Percentiles rank a stretch among this genome's conserved stretches.
These are phyloP conservation scores for Heterotilapia buettikoferi DNA, from an alignment of 2,113 vertebrate genomes.

Conservation along the genomic window DNA sequence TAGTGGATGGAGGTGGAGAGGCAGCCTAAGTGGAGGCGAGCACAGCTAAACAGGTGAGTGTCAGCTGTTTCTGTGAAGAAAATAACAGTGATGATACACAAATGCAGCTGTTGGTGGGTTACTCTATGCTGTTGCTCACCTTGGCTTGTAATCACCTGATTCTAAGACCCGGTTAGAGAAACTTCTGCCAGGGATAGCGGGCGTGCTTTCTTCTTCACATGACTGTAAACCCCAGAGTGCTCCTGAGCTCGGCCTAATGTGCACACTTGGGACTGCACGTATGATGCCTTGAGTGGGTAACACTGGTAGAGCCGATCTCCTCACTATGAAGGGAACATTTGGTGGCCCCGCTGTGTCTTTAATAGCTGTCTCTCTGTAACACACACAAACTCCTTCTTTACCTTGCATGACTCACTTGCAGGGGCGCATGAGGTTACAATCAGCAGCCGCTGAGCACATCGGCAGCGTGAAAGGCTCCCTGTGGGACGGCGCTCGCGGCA, in stretches of 20 bases:
- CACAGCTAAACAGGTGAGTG: not conserved
- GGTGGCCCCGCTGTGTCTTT: not conserved
- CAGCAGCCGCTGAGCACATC: conserved; percentile 32
- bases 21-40: not conserved
- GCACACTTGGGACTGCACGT: not conserved
- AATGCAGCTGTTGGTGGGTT: not conserved
- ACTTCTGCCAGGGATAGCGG: not conserved
- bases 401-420: conserved; percentile 35
- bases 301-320: not conserved
- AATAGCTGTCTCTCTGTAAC: not conserved
- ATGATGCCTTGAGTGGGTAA: not conserved
- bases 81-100: not conserved
- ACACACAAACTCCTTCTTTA: not conserved
- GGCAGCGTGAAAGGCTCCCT: conserved; percentile 25
- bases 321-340: conserved; percentile 9
- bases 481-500: conserved; percentile 2
- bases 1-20: not conserved
- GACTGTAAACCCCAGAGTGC: not conserved
- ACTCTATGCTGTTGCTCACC: not conserved
- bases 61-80: not conserved
- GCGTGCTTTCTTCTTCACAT: not conserved
- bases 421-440: conserved; percentile 34
- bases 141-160: not conserved
- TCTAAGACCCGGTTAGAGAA: not conserved
- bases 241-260: not conserved